phyloP scores from a whole-genome alignment of 1,140 invertebrate species.

The Aporrectodea caliginosa region DNA sequence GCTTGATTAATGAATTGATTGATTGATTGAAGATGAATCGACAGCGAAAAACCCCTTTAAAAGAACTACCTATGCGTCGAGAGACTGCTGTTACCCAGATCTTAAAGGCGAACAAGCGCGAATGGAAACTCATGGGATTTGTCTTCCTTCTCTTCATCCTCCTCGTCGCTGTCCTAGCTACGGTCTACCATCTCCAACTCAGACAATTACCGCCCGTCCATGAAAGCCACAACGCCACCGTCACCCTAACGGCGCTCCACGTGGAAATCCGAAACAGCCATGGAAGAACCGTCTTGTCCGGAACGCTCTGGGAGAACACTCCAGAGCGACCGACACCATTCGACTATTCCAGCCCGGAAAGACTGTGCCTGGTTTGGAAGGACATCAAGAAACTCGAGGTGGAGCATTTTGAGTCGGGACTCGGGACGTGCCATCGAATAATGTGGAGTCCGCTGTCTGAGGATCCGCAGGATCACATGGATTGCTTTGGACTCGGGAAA shows the following conservation, averaged over 20 bases:
- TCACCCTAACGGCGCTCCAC: constrained; percentile 3
- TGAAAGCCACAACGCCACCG: not conserved
- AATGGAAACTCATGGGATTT: constrained; percentile 9
- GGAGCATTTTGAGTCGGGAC: not conserved
- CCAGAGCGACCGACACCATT: constrained; percentile 17
- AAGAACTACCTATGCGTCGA: too few species aligned
- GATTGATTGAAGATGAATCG: too few species aligned
- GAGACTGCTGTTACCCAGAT: too few species aligned
- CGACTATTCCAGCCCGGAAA: constrained; percentile 13
- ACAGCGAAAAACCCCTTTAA: too few species aligned
- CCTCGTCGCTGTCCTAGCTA: constrained; percentile 8
- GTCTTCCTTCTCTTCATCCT: constrained; percentile 20
- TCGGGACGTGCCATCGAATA: constrained; percentile 38
- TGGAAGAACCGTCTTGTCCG: not conserved
- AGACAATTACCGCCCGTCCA: constrained; percentile 5
- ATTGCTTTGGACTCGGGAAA: constrained; percentile 38
- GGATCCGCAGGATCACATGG: constrained; percentile 34
- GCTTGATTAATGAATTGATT: too few species aligned
- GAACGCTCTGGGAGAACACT: constrained; percentile 13
- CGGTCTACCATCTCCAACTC: constrained; percentile 8
- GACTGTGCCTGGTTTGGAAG: constrained; percentile 27
- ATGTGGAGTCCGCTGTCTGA: constrained; percentile 36
- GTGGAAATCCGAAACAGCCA: not conserved
- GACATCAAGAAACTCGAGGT: constrained; percentile 11
- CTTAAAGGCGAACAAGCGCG: constrained; percentile 1